Base-by-base conservation (phyloP, 64 coral and sea anemone genomes). In the Acropora tenuis region DNA sequence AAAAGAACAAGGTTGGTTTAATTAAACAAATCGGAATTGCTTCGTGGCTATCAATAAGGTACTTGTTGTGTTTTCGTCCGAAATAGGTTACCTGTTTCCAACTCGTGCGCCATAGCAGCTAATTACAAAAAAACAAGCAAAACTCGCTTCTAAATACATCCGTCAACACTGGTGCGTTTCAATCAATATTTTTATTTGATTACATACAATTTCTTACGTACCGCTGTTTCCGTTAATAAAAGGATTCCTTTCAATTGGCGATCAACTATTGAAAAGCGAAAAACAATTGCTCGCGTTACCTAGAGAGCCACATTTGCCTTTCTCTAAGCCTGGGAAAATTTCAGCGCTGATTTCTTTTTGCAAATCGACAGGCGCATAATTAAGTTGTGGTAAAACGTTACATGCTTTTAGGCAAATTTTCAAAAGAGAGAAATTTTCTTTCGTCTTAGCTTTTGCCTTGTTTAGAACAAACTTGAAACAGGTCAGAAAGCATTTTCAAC, bases 271-370 rank as follows among this genome's bases (percentile, higher is more conserved):
- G 63, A 85, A 30, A 0, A 16, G 45, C 15, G 16, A 48, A 71
- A 85, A 85, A 71, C 63, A 85, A 84, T 71, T 85, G 82, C 72
- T 40, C 18, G 30, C 82, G 82, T 85, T 85, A 65, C 82, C 65
- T 85, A 85, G 82, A 85, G 72, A 85, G 82, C 82, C 82, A 85
- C 82, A 85, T 85, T 85, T 85, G 67, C 60, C 17, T 68, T 72
- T 72, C 63, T 71, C n/a, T 47, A 7, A 1, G 44, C 42, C 63
- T 71, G 61, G 44, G 82, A 49, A 85, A 85, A 83, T 48, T 85
- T 85, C 45, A 43, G 57, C 57, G 42, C 41, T 41, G 57, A 46
- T 43, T 43, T 47, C 43, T 75, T 75, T 75, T 45, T 40, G 17
- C 13, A 75, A 73, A 45, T 6, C 40, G 40, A 30, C 30, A 30